A percentile compares a stretch with the other conserved stretches of the same genome.
Conservation (phyloP, 2,888 invertebrate species). For the Branchipolynoe longqiensis region DNA sequence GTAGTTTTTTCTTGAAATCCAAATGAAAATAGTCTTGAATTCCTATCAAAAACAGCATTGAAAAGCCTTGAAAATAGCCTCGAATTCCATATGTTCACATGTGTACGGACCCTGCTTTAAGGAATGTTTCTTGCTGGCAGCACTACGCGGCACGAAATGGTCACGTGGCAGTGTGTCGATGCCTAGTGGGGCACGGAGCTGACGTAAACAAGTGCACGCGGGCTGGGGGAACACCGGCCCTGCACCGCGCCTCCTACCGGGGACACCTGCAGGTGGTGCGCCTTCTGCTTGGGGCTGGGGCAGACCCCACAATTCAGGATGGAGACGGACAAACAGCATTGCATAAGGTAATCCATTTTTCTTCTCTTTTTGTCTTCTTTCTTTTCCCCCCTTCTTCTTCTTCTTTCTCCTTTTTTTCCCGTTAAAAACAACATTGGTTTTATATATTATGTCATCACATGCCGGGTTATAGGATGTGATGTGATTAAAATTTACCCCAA, state of each 20-base stretch:
- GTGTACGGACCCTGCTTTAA: too few species aligned
- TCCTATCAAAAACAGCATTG: too few species aligned
- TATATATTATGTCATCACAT: neutral
- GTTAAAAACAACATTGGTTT: neutral
- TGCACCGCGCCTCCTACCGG: conserved; percentile 91
- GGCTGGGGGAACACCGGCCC: conserved; percentile 89
- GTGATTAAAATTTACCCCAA: neutral
- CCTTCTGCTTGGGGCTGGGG: conserved; percentile 84
- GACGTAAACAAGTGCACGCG: conserved; percentile 88
- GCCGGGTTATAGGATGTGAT: neutral
- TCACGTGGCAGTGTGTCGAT: conserved; percentile 87
- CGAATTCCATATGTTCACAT: too few species aligned
- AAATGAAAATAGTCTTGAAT: too few species aligned
- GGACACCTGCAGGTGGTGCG: conserved; percentile 86
- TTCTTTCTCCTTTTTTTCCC: neutral
- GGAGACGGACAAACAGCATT: conserved; percentile 90
- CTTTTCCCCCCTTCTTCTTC: neutral
- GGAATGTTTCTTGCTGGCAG: too few species aligned
- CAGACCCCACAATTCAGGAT: conserved; percentile 86
- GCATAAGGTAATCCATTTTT: conserved; percentile 87
- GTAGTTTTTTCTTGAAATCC: too few species aligned
- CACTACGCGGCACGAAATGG: conserved; percentile 95
- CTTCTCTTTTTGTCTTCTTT: too few species aligned
- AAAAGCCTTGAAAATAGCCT: too few species aligned
- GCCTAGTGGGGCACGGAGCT: conserved; percentile 88